Percentiles rank a stretch among this genome's conserved stretches.
phyloP scores from a whole-genome alignment of 2,888 invertebrate genomes.

The Carabus problematicus region DNA sequence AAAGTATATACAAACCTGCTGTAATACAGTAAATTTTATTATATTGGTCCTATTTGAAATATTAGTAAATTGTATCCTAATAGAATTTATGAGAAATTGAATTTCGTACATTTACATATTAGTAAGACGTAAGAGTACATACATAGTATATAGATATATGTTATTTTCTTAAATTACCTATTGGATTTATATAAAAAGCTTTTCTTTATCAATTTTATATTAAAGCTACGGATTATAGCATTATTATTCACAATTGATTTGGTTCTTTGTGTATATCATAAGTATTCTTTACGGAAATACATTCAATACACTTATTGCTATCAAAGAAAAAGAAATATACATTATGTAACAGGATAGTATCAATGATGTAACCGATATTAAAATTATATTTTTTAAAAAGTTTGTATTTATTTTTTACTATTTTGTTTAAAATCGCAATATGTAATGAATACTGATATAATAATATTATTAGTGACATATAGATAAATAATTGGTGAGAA shows the following conservation, averaged over 20 bases:
- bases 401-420: neutral
- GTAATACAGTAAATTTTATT: constrained; percentile 8
- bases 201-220: constrained; percentile 15
- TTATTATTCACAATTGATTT: constrained; percentile 6
- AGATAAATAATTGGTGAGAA: too few species aligned
- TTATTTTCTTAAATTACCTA: constrained; percentile 4
- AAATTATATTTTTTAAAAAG: neutral
- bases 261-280: constrained; percentile 34
- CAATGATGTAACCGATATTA: neutral
- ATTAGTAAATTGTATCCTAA: constrained; percentile 21
- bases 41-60: constrained; percentile 38
- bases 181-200: constrained; percentile 33
- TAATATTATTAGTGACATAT: too few species aligned
- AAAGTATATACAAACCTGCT: constrained; percentile 6
- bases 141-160: neutral
- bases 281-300: neutral
- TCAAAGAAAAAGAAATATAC: neutral
- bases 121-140: constrained; percentile 2
- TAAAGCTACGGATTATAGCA: neutral
- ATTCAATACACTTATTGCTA: constrained; percentile 30
- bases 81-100: constrained; percentile 26
- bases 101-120: constrained; percentile 11
- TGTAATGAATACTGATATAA: too few species aligned
- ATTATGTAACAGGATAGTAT: constrained; percentile 18
- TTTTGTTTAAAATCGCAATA: neutral